A percentile compares a stretch with the other conserved stretches of the same genome.
phyloP scores from a whole-genome alignment of 2,797 vertebrate species.

The Halcyon leucocephala region DNA sequence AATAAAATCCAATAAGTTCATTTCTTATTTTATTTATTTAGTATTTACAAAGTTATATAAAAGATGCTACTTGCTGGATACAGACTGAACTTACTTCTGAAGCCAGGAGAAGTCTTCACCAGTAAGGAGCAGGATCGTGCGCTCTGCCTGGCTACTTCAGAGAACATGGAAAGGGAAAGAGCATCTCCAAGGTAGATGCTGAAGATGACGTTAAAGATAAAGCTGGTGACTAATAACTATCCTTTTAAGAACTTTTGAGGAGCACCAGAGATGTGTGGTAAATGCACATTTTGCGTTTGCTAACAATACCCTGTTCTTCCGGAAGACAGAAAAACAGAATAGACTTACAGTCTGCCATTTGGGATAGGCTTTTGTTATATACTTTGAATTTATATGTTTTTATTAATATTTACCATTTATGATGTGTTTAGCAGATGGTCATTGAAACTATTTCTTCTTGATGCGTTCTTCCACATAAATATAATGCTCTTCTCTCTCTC shows the following conservation, averaged over 20 bases:
- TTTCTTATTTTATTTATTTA: background rate
- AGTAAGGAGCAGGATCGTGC: slow-evolving; percentile 50
- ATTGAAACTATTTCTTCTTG: background rate
- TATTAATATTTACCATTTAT: background rate
- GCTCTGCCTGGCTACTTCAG: slow-evolving; percentile 72
- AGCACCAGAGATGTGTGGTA: background rate
- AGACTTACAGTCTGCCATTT: background rate
- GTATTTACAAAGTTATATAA: background rate
- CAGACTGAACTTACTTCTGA: slow-evolving; percentile 76
- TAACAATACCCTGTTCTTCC: background rate
- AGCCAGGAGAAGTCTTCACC: slow-evolving; percentile 75
- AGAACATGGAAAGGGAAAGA: slow-evolving; percentile 43
- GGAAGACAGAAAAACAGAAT: background rate
- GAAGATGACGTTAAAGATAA: slow-evolving; percentile 36
- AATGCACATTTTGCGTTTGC: background rate
- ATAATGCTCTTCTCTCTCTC: background rate
- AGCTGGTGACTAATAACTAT: background rate
- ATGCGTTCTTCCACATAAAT: background rate
- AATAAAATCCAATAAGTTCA: background rate
- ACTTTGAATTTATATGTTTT: background rate
- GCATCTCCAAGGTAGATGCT: slow-evolving; percentile 71
- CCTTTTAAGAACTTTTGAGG: background rate
- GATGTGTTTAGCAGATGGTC: background rate
- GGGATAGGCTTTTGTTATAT: background rate
- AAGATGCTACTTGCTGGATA: background rate